Conservation (phyloP, 2,888 invertebrate genomes). For the Pediacus dermestoides region DNA sequence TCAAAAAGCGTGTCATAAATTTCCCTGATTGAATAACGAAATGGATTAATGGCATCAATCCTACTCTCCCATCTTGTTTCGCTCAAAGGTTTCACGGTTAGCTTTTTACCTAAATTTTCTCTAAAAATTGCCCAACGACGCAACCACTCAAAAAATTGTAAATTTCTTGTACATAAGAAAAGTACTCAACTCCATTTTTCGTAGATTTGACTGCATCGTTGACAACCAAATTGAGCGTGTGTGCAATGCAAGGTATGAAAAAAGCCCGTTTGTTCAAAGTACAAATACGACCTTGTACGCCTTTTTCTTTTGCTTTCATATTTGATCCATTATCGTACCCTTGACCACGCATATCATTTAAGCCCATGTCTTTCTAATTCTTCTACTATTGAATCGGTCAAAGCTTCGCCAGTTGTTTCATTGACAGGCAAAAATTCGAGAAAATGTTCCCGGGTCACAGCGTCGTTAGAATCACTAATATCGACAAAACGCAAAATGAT, state of each 20-base stretch:
- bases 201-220: constrained; percentile 24
- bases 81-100: constrained; percentile 24
- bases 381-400: constrained; percentile 25
- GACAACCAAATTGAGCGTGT: constrained; percentile 26
- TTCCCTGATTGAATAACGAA: no score
- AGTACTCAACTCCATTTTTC: constrained; percentile 16
- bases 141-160: background rate
- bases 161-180: constrained; percentile 8
- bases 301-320: constrained; percentile 22
- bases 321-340: constrained; percentile 29
- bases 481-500: constrained; percentile 28
- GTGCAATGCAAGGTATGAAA: constrained; percentile 28
- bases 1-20: no score
- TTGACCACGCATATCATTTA: constrained; percentile 22
- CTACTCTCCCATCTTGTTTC: constrained; percentile 24
- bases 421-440: constrained; percentile 15
- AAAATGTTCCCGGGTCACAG: constrained; percentile 21
- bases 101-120: background rate
- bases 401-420: constrained; percentile 23
- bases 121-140: background rate
- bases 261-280: constrained; percentile 22
- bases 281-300: constrained; percentile 22
- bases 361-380: constrained; percentile 10
- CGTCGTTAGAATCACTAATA: constrained; percentile 21
- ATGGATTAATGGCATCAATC: constrained; percentile 21